Percentiles rank a stretch among this genome's conserved stretches.
Conservation (phyloP, 2,888 invertebrate species). For the Limnephilus marmoratus region DNA sequence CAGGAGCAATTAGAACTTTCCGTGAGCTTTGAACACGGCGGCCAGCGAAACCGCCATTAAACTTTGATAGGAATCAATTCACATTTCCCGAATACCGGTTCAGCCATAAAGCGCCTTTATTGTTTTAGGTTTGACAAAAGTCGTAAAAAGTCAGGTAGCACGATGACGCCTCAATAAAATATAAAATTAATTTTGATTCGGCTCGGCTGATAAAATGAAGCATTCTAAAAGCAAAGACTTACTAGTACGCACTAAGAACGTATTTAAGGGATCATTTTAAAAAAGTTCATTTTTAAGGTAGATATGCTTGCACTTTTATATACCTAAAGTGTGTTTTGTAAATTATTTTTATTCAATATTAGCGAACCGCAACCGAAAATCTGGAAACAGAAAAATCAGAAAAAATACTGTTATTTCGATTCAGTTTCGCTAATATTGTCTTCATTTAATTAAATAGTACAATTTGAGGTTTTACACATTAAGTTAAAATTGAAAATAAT, state of each 20-base stretch:
- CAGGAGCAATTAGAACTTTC: conserved; percentile 62
- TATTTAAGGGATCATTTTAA: neutral
- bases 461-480: too few species aligned
- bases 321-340: too few species aligned
- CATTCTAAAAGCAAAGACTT: neutral
- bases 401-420: too few species aligned
- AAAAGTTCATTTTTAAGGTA: neutral
- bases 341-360: too few species aligned
- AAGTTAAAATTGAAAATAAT: too few species aligned
- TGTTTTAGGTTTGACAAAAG: conserved; percentile 66
- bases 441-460: too few species aligned
- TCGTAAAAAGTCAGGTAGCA: conserved; percentile 66
- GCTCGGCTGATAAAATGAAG: conserved; percentile 50
- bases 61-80: conserved; percentile 65
- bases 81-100: conserved; percentile 63
- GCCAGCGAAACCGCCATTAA: conserved; percentile 59
- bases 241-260: neutral
- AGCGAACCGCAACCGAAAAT: too few species aligned
- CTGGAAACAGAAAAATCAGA: too few species aligned
- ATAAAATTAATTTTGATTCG: conserved; percentile 63
- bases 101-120: conserved; percentile 65
- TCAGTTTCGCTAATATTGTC: too few species aligned
- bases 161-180: conserved; percentile 64
- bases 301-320: too few species aligned
- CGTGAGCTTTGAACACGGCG: conserved; percentile 56